A percentile compares a stretch with the other conserved stretches of the same genome.
These are phyloP conservation scores for Apotomis capreana DNA, from an alignment of 2,888 invertebrate species.

Conservation along the genomic window DNA sequence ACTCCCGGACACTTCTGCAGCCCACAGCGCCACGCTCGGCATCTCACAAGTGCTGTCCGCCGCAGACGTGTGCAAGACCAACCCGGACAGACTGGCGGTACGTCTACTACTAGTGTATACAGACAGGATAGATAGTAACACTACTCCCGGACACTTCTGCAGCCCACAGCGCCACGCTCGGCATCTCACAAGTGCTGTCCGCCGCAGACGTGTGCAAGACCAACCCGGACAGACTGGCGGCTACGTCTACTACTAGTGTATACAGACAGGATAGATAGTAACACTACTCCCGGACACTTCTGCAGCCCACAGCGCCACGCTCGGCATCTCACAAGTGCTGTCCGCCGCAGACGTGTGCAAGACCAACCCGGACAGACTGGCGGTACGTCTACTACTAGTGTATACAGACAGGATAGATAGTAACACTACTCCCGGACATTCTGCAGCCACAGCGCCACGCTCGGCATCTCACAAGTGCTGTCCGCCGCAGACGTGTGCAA, in stretches of 20 bases:
- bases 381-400: conserved; percentile 77
- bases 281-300: too few species aligned
- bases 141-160: too few species aligned
- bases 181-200: conserved; percentile 95
- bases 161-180: conserved; percentile 88
- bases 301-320: conserved; percentile 84
- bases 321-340: conserved; percentile 96
- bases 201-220: conserved; percentile 95
- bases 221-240: conserved; percentile 97
- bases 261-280: too few species aligned
- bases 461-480: conserved; percentile 96
- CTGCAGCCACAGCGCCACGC: conserved; percentile 87
- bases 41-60: conserved; percentile 96
- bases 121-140: too few species aligned
- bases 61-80: conserved; percentile 94
- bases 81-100: conserved; percentile 97
- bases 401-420: too few species aligned
- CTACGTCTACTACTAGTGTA: conserved; percentile 55
- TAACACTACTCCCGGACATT: too few species aligned
- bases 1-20: too few species aligned
- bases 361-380: conserved; percentile 95
- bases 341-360: conserved; percentile 96
- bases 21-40: conserved; percentile 89
- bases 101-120: neutral
- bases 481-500: conserved; percentile 96